Percentiles rank a stretch among this genome's conserved stretches.
Conservation (phyloP, 2,113 vertebrate genomes). For the Danionella cerebrum region DNA sequence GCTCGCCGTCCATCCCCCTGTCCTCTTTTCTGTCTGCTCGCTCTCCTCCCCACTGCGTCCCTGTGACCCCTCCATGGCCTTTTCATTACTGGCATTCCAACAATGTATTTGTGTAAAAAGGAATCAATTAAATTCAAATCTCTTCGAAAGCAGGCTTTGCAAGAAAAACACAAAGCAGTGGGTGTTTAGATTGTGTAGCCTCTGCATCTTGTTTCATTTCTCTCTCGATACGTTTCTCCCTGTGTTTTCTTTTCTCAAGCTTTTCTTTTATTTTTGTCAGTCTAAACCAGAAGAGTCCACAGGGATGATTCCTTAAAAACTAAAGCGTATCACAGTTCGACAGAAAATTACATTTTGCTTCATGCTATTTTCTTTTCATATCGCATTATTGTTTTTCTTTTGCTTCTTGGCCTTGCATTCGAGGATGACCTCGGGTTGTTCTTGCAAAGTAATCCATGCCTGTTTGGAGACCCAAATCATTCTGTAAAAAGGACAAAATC, state of each 20-base stretch:
- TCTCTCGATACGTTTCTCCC: not conserved
- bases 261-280: not conserved
- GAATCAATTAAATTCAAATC: conserved; percentile 74
- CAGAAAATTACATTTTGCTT: not conserved
- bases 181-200: conserved; percentile 37
- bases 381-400: conserved; percentile 26
- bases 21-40: conserved; percentile 41
- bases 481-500: conserved; percentile 34
- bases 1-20: conserved; percentile 54
- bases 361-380: conserved; percentile 42
- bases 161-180: conserved; percentile 55
- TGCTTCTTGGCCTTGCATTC: not conserved
- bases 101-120: conserved; percentile 73
- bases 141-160: conserved; percentile 53
- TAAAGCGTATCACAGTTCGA: conserved; percentile 20
- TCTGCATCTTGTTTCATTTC: conserved; percentile 26
- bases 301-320: conserved; percentile 35
- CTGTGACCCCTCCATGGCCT: conserved; percentile 57
- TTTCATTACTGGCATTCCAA: conserved; percentile 65
- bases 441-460: conserved; percentile 16
- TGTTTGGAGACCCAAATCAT: conserved; percentile 36
- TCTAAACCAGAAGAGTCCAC: not conserved
- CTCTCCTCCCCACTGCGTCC: conserved; percentile 40
- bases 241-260: not conserved
- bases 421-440: not conserved